Evolutionary conservation across 37 sponge, comb jelly and placozoan genomes (phyloP), one percentile per base, ranked within the genome.

Genomic region (Halichondria panicea): DNA sequence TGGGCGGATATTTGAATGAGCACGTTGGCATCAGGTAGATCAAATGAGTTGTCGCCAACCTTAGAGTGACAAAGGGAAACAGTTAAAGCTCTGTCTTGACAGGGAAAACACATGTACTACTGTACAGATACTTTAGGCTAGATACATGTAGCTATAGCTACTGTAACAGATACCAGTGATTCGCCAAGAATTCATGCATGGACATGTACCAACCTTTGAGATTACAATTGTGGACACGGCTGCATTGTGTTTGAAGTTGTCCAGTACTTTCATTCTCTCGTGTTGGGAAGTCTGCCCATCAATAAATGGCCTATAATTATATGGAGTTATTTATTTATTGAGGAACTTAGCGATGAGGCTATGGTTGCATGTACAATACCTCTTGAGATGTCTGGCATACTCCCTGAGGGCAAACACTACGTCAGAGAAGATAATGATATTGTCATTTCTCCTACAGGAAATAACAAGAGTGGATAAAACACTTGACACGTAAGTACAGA

Each of bases 1-100:
- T 98, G 99, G 36, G 99, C 88, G 33, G 98, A 97, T 41, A 97
- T 91, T 83, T 97, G 97, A 34, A 97, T 97, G 68, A 97, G 74
- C 21, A 98, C 99, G 80, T 98, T 98, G 28, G 99, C 99, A 72
- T 98, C 99, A 0, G 99, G 99, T 9, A 98, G 77, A 78, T 98
- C 99, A 88, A 98, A 95, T 0, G 99, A 98, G 81, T 98, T 98
- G 82, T 98, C 99, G 0, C 99, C 99, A 43, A 98, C 97, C 96
- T 96, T 1, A 34, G 40, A 25, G 61, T 55, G 36, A 68, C 48
- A 73, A 43, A 22, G 25, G 24, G 4, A 4, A 41, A 6, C 4
- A 57, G 11, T 43, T 64, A 25, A 71, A 3, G 1, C 30, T 41
- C 31, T 58, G 41, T 30, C 2, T 35, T n/a, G 7, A 42, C 8